A percentile compares a stretch with the other conserved stretches of the same genome.
phyloP scores from a whole-genome alignment of 2,888 invertebrate species.

The Perithous albicinctus region DNA sequence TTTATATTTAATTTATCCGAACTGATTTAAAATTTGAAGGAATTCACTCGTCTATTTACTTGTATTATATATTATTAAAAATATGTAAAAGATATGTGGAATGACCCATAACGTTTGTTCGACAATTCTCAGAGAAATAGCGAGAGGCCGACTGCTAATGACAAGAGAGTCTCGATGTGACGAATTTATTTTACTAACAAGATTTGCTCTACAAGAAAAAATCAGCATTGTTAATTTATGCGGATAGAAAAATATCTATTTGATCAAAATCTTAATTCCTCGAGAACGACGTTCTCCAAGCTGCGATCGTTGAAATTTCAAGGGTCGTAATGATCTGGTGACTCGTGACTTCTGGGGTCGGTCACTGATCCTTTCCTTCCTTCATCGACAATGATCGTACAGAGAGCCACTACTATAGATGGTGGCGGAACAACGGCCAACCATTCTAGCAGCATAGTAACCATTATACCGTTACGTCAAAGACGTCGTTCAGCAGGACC shows the following conservation, averaged over 20 bases:
- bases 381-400: conserved; percentile 37
- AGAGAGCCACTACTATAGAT: neutral
- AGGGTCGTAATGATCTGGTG: conserved; percentile 9
- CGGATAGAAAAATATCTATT: neutral
- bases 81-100: no score
- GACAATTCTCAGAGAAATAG: no score
- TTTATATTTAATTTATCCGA: neutral
- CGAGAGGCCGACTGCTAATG: no score
- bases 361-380: conserved; percentile 74
- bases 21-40: neutral
- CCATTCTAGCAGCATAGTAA: conserved; percentile 28
- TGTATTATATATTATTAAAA: no score
- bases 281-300: neutral
- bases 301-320: conserved; percentile 25
- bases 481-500: conserved; percentile 32
- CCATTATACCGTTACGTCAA: conserved; percentile 55
- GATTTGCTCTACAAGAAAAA: no score
- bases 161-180: no score
- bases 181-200: no score
- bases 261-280: conserved; percentile 5
- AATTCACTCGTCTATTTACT: neutral
- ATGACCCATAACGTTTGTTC: no score
- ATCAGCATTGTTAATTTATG: no score
- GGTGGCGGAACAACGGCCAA: conserved; percentile 2
- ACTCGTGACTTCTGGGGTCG: conserved; percentile 71